phyloP scores from a whole-genome alignment of 2,113 vertebrate species.

The Coracopsis vasa region DNA sequence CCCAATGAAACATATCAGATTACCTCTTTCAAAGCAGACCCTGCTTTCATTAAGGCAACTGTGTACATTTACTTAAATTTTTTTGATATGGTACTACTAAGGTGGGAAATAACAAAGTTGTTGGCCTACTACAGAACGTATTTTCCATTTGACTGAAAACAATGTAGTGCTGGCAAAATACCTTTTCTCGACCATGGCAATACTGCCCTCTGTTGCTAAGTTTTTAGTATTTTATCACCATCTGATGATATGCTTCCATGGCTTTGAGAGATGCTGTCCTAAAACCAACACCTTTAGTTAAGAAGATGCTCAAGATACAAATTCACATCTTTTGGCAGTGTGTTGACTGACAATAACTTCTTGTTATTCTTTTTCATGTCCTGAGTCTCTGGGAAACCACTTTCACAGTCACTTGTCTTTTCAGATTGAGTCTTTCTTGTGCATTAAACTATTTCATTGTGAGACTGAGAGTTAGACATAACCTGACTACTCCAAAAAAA shows the following conservation, averaged over 20 bases:
- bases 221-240: not conserved
- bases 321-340: not conserved
- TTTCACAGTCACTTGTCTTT: not conserved
- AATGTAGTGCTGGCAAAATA: not conserved
- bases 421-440: not conserved
- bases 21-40: not conserved
- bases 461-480: not conserved
- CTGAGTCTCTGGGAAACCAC: not conserved
- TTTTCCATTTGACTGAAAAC: not conserved
- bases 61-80: not conserved
- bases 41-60: not conserved
- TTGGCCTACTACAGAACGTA: not conserved
- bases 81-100: not conserved
- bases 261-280: not conserved
- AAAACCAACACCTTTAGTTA: not conserved
- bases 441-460: not conserved
- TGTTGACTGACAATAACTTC: not conserved
- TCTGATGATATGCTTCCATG: not conserved
- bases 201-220: not conserved
- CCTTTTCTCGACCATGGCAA: not conserved
- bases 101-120: not conserved
- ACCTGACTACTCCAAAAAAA: not conserved
- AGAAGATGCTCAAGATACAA: not conserved
- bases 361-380: fast-evolving
- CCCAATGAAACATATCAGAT: not conserved